Base-by-base conservation (phyloP, 2,888 invertebrate species). In the Eutolmus rufibarbis region DNA sequence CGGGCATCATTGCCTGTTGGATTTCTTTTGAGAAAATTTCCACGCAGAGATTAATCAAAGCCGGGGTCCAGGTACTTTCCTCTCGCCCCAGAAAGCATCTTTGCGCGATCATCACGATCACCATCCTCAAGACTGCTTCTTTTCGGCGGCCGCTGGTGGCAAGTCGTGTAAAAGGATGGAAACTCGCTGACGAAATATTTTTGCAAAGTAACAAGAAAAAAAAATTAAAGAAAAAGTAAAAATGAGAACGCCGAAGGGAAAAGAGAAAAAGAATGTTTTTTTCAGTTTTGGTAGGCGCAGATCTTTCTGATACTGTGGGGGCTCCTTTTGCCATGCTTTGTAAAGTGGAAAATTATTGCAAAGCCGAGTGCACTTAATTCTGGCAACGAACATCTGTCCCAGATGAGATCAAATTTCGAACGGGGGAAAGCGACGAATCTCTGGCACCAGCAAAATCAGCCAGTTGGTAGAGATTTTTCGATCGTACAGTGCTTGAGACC, bases 301-400 rank as follows among this genome's bases (percentile, higher is more conserved):
- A 81, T 81, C 56, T 40, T 81, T 56, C 34, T 31, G 46, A 51
- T 81, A 56, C 76, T 37, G 46, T 81, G 81, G 81, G 28, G 66
- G 23, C 28, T 43, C 81, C n/a, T 81, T 81, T 51, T 16, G 56
- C 31, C 34, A 23, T 81, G 81, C 51, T 81, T 81, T 81, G 81
- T 81, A 81, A 81, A 81, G 81, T 81, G 81, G 81, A 81, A 81
- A 81, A 81, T 81, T 81, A 81, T 81, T 81, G 81, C 81, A 81
- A 66, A 46, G 51, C 56, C 81, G 81, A 81, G 46, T 81, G 81
- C 81, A 81, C 81, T 81, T 81, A 81, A 81, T 81, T 81, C 81
- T 81, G 81, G 81, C 51, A 81, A 51, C 81, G 37, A 81, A 81
- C 81, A 81, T 81, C 81, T 81, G 81, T 81, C 43, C 81, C 46